Percentiles rank a stretch among this genome's conserved stretches.
These are phyloP conservation scores for Sphenopsis melanotis DNA, from an alignment of 2,797 vertebrate species.

Conservation along the genomic window DNA sequence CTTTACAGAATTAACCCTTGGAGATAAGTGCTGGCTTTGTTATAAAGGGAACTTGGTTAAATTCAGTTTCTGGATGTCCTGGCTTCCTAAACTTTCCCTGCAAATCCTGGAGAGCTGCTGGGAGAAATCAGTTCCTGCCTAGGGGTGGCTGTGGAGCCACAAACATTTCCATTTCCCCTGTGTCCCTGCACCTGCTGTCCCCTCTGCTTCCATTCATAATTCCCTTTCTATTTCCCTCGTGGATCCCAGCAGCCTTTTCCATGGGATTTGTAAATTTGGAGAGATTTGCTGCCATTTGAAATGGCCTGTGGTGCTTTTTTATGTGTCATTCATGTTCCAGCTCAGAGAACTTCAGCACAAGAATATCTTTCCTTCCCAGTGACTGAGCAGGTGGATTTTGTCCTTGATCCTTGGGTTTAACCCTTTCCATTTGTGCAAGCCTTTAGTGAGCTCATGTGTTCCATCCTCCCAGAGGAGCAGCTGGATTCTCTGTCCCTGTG, in stretches of 20 bases:
- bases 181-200: neutral
- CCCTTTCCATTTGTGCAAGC: neutral
- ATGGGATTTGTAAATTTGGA: neutral
- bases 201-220: neutral
- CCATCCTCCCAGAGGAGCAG: neutral
- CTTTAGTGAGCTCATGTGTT: neutral
- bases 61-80: neutral
- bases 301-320: fast-evolving
- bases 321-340: neutral
- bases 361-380: neutral
- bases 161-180: neutral
- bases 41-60: neutral
- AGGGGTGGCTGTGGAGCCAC: neutral
- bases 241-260: neutral
- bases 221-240: neutral
- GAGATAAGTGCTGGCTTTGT: neutral
- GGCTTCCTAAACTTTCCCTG: neutral
- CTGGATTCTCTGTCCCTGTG: neutral
- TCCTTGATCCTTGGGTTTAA: neutral
- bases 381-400: neutral
- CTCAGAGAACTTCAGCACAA: neutral
- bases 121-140: neutral
- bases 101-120: neutral
- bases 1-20: neutral
- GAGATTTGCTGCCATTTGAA: neutral